phyloP scores from a whole-genome alignment of 2,888 invertebrate species.

The Laspeyria flexula region DNA sequence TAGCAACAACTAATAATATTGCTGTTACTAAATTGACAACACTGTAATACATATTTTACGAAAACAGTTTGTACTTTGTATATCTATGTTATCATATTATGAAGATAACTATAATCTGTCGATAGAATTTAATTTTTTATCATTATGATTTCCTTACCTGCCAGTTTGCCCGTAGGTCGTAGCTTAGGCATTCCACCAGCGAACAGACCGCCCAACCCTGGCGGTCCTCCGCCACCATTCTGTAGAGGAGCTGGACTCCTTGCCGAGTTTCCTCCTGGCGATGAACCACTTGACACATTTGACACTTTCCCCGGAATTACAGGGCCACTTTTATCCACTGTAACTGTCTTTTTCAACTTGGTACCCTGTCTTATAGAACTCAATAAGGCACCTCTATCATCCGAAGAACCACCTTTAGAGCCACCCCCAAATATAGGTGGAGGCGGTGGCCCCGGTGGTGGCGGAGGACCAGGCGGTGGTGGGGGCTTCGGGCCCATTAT shows the following conservation, averaged over 20 bases:
- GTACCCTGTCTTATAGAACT: constrained; percentile 94
- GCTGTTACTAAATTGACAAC: too few relatives aligned
- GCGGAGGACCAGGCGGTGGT: constrained; percentile 89
- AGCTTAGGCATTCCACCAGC: constrained; percentile 94
- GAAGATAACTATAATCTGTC: not conserved
- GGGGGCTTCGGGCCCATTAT: constrained; percentile 83
- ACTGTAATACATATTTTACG: not conserved
- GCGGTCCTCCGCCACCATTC: constrained; percentile 72
- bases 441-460: constrained; percentile 87
- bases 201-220: constrained; percentile 90
- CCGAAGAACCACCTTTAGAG: constrained; percentile 77
- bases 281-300: constrained; percentile 56
- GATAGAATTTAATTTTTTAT: not conserved
- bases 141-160: constrained; percentile 56
- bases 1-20: too few relatives aligned
- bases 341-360: constrained; percentile 93
- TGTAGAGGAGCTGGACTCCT: constrained; percentile 67
- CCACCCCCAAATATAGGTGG: constrained; percentile 79
- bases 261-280: constrained; percentile 65
- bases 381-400: constrained; percentile 89
- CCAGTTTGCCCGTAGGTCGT: constrained; percentile 88
- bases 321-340: constrained; percentile 96
- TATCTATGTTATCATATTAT: too few relatives aligned
- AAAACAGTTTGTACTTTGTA: too few relatives aligned
- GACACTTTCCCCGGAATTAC: constrained; percentile 88